Percentiles rank a stretch among this genome's conserved stretches.
phyloP scores from a whole-genome alignment of 2,797 vertebrate genomes.

The Gobio occitaniae region DNA sequence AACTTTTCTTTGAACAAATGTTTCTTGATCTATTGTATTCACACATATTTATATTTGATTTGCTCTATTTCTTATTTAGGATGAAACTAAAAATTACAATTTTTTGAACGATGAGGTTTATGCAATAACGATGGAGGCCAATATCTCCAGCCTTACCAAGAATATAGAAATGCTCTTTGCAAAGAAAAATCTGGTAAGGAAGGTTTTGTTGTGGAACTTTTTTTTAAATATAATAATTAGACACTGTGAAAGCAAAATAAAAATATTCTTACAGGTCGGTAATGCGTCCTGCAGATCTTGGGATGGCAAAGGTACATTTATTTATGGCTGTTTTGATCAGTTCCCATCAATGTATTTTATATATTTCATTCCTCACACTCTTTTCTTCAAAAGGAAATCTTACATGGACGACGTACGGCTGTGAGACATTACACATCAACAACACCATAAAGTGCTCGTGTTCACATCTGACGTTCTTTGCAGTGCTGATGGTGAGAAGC shows the following conservation, averaged over 20 bases:
- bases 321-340: not conserved
- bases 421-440: conserved; percentile 20
- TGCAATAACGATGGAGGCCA: conserved; percentile 62
- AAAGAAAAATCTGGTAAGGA: conserved; percentile 55
- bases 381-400: conserved; percentile 29
- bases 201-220: not conserved
- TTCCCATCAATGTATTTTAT: not conserved
- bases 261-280: conserved; percentile 10
- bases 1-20: not conserved
- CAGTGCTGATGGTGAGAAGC: conserved; percentile 67
- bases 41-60: not conserved
- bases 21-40: not conserved
- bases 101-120: conserved; percentile 48
- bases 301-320: not conserved
- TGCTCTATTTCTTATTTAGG: conserved; percentile 38
- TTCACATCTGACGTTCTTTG: conserved; percentile 72
- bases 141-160: conserved; percentile 60
- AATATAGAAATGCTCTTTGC: conserved; percentile 54
- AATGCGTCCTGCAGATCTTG: conserved; percentile 48
- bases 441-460: conserved; percentile 63
- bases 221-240: not conserved
- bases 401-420: conserved; percentile 65
- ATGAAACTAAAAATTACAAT: not conserved
- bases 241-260: conserved; percentile 27
- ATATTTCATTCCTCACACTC: rapidly evolving